Conservation (phyloP, 2,113 vertebrate genomes). For the Panthera uncia region DNA sequence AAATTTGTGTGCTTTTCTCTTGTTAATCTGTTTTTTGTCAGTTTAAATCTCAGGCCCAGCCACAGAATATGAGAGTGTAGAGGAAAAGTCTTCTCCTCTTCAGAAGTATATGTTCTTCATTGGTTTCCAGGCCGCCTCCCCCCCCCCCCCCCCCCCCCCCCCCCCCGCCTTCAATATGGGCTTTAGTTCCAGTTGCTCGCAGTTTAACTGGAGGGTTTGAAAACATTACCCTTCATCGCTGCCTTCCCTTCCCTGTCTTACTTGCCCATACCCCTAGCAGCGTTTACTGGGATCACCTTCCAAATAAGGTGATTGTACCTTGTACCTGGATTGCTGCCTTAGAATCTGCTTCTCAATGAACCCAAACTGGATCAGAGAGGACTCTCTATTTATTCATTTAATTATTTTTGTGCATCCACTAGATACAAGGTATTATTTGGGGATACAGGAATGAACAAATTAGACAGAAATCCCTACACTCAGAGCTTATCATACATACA, state of each 20-base stretch:
- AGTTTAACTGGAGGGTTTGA: neutral
- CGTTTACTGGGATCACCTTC: neutral
- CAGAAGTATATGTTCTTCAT: neutral
- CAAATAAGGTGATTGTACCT: neutral
- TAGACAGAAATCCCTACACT: neutral
- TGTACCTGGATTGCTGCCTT: neutral
- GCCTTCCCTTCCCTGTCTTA: neutral
- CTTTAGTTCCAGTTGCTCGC: neutral
- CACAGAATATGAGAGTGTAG: neutral
- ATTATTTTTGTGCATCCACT: neutral
- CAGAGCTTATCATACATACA: neutral
- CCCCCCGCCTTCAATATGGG: no score
- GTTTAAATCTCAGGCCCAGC: neutral
- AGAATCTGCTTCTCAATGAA: neutral
- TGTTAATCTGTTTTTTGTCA: neutral
- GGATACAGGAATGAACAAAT: neutral
- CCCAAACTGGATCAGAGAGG: neutral
- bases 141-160: accelerated
- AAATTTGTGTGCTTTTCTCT: neutral
- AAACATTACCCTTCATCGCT: neutral
- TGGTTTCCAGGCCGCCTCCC: neutral
- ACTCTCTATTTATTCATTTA: neutral
- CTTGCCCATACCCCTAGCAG: neutral
- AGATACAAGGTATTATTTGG: neutral
- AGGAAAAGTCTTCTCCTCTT: neutral